Conservation (phyloP, 2,888 invertebrate genomes). For the Coremacera marginata region DNA sequence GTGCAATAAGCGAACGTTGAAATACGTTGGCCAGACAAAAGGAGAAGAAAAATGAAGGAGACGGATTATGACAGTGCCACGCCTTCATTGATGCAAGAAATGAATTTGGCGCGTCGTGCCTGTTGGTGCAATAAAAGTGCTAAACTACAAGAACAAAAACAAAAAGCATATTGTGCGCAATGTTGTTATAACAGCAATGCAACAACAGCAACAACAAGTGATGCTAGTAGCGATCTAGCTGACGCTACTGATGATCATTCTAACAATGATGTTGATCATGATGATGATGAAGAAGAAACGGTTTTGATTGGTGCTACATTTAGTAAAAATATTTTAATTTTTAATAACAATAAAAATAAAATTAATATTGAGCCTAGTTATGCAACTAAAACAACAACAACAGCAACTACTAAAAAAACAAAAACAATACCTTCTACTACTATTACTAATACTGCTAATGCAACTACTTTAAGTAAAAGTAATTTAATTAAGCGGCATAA, state of each 20-base stretch:
- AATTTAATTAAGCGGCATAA: constrained; percentile 40
- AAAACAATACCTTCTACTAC: neutral
- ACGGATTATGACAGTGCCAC: constrained; percentile 59
- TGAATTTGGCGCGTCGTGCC: constrained; percentile 78
- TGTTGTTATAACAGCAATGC: neutral
- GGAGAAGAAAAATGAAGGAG: constrained; percentile 47
- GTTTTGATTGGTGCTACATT: constrained; percentile 59
- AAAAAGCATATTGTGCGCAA: neutral
- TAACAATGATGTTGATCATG: constrained; percentile 37
- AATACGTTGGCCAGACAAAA: constrained; percentile 9
- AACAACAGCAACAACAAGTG: neutral
- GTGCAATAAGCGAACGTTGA: constrained; percentile 5
- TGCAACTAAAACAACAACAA: constrained; percentile 4
- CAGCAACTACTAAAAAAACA: neutral
- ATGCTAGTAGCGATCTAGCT: neutral
- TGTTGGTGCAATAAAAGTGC: constrained; percentile 71
- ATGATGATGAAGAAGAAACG: constrained; percentile 47
- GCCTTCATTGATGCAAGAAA: constrained; percentile 75
- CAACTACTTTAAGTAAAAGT: constrained; percentile 13
- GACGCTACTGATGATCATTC: neutral
- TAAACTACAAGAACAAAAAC: neutral
- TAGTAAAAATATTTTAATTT: constrained; percentile 50
- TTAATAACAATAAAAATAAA: constrained; percentile 42
- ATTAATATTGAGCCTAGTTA: constrained; percentile 31
- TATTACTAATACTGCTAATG: neutral